Evolutionary conservation across 2,888 invertebrate genomes (phyloP).

Genomic region (Nomada hirtipes): DNA sequence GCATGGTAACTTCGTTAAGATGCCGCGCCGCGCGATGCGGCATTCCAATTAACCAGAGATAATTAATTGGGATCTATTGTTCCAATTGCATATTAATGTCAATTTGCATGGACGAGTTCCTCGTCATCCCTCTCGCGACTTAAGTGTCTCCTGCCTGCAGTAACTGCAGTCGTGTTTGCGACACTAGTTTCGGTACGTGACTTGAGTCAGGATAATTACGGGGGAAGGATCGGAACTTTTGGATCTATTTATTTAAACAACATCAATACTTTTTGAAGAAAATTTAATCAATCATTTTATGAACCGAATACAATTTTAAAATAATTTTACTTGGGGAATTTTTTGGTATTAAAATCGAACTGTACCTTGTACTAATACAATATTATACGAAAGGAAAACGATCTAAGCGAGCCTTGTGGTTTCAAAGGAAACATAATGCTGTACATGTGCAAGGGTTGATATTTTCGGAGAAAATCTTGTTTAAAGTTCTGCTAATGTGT

Average conservation of each 20-base stretch:
- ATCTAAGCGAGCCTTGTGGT: too few relatives aligned
- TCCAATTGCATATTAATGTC: constrained; percentile 67
- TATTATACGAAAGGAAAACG: too few relatives aligned
- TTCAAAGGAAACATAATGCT: too few relatives aligned
- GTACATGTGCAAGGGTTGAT: not conserved
- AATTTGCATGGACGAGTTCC: constrained; percentile 63
- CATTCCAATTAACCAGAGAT: constrained; percentile 61
- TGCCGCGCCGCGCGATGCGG: constrained; percentile 16
- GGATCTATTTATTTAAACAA: not conserved
- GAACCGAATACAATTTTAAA: too few relatives aligned
- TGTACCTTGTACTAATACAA: too few relatives aligned
- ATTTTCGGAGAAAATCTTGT: constrained; percentile 5
- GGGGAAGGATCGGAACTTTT: not conserved
- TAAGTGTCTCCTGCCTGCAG: constrained; percentile 25
- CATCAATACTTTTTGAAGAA: too few relatives aligned
- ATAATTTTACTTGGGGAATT: too few relatives aligned
- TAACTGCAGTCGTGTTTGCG: constrained; percentile 1
- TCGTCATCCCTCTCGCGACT: constrained; percentile 37
- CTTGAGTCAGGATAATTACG: not conserved
- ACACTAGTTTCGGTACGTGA: not conserved
- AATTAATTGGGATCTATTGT: constrained; percentile 67
- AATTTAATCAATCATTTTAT: too few relatives aligned
- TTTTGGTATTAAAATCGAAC: too few relatives aligned
- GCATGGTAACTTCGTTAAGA: constrained; percentile 56
- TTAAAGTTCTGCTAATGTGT: not conserved